These are phyloP conservation scores for Cacoxenus indagator DNA, from an alignment of 2,888 invertebrate species.

Conservation along the genomic window DNA sequence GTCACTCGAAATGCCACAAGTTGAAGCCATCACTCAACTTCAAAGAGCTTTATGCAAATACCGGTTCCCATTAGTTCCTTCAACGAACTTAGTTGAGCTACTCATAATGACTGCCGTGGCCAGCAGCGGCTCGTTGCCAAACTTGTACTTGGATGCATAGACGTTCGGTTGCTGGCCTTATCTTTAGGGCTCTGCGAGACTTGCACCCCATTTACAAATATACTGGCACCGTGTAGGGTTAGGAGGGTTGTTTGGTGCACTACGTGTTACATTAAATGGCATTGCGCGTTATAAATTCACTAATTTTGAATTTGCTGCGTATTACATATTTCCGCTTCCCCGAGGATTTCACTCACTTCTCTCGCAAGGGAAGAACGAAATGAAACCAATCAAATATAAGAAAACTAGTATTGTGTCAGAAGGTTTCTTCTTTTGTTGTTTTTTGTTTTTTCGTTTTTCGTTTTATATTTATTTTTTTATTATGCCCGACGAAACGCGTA, in stretches of 20 bases:
- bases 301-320: constrained; percentile 26
- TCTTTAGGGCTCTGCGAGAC: background rate
- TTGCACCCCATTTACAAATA: too few relatives aligned
- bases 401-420: constrained; percentile 55
- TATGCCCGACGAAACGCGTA: constrained; percentile 31
- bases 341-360: background rate
- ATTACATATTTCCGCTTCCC: background rate
- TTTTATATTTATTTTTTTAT: background rate
- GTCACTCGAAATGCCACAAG: too few relatives aligned
- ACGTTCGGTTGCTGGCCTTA: background rate
- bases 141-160: background rate
- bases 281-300: constrained; percentile 45
- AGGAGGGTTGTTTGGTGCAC: too few relatives aligned
- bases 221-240: too few relatives aligned
- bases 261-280: constrained; percentile 34
- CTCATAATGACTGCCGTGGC: too few relatives aligned
- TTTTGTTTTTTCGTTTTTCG: too few relatives aligned
- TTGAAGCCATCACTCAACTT: too few relatives aligned
- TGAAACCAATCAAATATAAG: constrained; percentile 6
- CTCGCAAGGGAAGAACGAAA: background rate
- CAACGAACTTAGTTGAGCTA: too few relatives aligned
- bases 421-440: constrained; percentile 38
- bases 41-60: too few relatives aligned
- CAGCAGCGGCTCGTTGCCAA: background rate
- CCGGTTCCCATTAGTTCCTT: too few relatives aligned